A percentile compares a stretch with the other conserved stretches of the same genome.
These are phyloP conservation scores for Hylaeus volcanicus DNA, from an alignment of 1,140 invertebrate genomes.

Conservation along the genomic window DNA sequence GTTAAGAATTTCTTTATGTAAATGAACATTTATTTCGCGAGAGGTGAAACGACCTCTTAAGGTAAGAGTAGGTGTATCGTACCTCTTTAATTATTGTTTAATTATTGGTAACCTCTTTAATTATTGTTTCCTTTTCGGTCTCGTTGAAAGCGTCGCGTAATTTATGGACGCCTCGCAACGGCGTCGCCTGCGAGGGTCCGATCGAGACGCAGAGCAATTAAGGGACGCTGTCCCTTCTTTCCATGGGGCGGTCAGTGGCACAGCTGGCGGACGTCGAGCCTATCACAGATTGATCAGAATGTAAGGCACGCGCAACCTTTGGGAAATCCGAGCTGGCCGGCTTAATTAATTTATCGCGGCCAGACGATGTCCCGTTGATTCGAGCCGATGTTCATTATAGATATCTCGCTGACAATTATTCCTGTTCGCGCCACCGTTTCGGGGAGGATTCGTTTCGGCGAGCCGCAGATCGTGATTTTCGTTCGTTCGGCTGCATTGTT, in stretches of 20 bases:
- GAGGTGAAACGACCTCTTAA: too few relatives aligned
- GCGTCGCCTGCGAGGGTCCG: not conserved
- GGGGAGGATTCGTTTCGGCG: not conserved
- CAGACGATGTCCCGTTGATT: slow-evolving; percentile 63
- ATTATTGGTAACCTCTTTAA: too few relatives aligned
- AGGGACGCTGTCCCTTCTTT: not conserved
- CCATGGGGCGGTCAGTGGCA: not conserved
- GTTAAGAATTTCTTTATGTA: too few relatives aligned
- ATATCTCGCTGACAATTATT: slow-evolving; percentile 54
- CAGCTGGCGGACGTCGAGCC: not conserved
- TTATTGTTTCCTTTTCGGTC: too few relatives aligned
- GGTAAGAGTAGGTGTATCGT: too few relatives aligned
- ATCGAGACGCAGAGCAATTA: slow-evolving; percentile 4
- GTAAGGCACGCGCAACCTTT: slow-evolving; percentile 13
- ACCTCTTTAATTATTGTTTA: too few relatives aligned
- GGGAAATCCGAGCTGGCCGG: slow-evolving; percentile 31
- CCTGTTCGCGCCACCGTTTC: slow-evolving; percentile 34
- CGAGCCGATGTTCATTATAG: slow-evolving; percentile 64
- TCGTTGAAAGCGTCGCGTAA: too few relatives aligned
- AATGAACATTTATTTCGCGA: too few relatives aligned
- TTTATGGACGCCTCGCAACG: not conserved
- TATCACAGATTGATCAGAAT: slow-evolving; percentile 44
- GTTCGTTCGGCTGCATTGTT: not conserved
- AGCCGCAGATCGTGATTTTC: not conserved
- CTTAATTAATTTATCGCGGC: slow-evolving; percentile 69